Percentiles rank a stretch among this genome's conserved stretches.
phyloP scores from a whole-genome alignment of 2,888 invertebrate species.

The Polydrusus tereticollis region DNA sequence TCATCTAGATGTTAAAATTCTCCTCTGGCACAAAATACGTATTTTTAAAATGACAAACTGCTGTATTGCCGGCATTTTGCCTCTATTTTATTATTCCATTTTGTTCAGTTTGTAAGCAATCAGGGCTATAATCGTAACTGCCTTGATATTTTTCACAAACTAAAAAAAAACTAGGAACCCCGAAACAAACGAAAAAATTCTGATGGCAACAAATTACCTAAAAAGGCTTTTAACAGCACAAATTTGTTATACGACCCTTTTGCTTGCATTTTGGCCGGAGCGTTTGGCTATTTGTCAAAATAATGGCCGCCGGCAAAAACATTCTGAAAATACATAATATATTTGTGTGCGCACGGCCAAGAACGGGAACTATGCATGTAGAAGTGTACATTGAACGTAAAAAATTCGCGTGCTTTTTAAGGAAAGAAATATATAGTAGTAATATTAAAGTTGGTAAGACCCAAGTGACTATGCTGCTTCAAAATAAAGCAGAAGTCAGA shows the following conservation, averaged over 20 bases:
- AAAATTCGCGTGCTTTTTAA: not conserved
- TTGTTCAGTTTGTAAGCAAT: slow-evolving; percentile 13
- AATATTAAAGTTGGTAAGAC: no score
- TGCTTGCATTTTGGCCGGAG: slow-evolving; percentile 39
- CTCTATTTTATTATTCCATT: no score
- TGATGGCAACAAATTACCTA: slow-evolving; percentile 34
- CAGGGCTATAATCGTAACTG: slow-evolving; percentile 35
- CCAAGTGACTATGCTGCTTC: no score
- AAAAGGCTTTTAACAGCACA: slow-evolving; percentile 40
- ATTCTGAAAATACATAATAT: slow-evolving; percentile 18
- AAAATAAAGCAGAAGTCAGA: no score
- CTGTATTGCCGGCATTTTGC: no score
- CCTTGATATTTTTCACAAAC: slow-evolving; percentile 29
- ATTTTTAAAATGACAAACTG: no score
- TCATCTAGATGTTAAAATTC: no score
- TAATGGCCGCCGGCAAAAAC: slow-evolving; percentile 22
- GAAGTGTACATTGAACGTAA: not conserved
- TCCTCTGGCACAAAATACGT: no score
- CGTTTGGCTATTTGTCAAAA: slow-evolving; percentile 35
- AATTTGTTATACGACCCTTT: slow-evolving; percentile 42
- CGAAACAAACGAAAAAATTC: slow-evolving; percentile 10
- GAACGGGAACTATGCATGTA: not conserved
- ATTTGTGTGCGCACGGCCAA: not conserved
- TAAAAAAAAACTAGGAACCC: not conserved
- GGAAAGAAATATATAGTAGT: no score